These are phyloP conservation scores for Bombylius major DNA, from an alignment of 2,888 invertebrate genomes.

Conservation along the genomic window DNA sequence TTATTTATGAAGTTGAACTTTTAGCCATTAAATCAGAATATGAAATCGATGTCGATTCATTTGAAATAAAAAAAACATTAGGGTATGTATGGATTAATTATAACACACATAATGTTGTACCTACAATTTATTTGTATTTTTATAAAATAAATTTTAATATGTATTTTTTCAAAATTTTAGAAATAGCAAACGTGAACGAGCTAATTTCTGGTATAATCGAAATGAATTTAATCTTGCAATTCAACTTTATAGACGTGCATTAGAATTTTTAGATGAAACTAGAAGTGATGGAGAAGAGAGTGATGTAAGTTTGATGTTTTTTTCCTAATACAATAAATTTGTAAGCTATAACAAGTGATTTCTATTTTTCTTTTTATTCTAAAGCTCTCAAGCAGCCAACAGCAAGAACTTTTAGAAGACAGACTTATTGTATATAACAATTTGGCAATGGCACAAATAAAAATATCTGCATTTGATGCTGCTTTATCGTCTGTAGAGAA, in stretches of 20 bases:
- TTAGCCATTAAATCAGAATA: slow-evolving; percentile 52
- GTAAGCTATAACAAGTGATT: background rate
- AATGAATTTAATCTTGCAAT: slow-evolving; percentile 70
- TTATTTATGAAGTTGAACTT: slow-evolving; percentile 56
- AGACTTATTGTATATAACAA: slow-evolving; percentile 80
- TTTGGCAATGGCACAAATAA: slow-evolving; percentile 83
- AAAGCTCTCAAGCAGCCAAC: slow-evolving; percentile 42
- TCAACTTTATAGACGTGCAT: slow-evolving; percentile 72
- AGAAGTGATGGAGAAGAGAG: slow-evolving; percentile 52
- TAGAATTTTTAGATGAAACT: slow-evolving; percentile 66
- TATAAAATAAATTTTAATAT: no score
- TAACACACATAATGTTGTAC: no score
- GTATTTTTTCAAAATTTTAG: slow-evolving; percentile 29
- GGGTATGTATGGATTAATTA: slow-evolving; percentile 45
- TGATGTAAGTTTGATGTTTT: slow-evolving; percentile 36
- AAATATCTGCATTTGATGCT: slow-evolving; percentile 72
- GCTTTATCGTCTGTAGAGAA: slow-evolving; percentile 72
- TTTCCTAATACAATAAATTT: background rate
- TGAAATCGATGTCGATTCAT: slow-evolving; percentile 51
- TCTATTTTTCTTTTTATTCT: background rate
- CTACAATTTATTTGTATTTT: background rate
- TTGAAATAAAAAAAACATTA: slow-evolving; percentile 55
- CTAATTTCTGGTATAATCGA: slow-evolving; percentile 83
- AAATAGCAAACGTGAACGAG: slow-evolving; percentile 65
- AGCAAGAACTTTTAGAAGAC: slow-evolving; percentile 61